Conservation (phyloP, 2,113 vertebrate species). For the Toxostoma redivivum region DNA sequence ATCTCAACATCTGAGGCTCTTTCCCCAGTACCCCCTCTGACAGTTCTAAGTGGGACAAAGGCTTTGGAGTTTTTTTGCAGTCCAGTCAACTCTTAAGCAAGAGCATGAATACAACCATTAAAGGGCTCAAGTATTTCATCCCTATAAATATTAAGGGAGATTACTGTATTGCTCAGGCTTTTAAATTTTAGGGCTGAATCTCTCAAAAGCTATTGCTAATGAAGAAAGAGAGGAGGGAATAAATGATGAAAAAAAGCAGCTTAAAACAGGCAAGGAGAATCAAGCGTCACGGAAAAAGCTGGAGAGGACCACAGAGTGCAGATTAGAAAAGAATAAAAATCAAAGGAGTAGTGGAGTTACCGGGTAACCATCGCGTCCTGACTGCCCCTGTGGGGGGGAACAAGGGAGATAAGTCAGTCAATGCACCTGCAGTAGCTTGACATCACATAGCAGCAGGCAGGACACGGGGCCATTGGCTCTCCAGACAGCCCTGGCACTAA, state of each 20-base stretch:
- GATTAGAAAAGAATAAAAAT: conserved; percentile 21
- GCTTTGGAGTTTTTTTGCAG: too few species aligned
- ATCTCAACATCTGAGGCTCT: background rate
- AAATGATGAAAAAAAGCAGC: background rate
- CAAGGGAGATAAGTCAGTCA: conserved; percentile 72
- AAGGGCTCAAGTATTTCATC: background rate
- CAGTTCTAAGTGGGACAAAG: background rate
- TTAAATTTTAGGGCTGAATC: background rate
- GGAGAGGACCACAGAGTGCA: background rate
- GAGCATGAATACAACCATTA: background rate
- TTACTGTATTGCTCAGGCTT: background rate
- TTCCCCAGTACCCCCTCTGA: background rate
- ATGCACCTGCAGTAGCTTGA: conserved; percentile 27
- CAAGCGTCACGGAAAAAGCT: background rate
- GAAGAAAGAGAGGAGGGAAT: background rate
- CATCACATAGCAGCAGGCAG: conserved; percentile 40
- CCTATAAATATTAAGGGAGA: background rate
- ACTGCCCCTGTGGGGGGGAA: conserved; percentile 90
- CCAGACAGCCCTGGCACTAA: background rate
- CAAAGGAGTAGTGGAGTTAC: conserved; percentile 80
- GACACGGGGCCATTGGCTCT: background rate
- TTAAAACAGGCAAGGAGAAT: background rate
- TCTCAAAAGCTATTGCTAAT: background rate
- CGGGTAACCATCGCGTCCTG: conserved; percentile 97
- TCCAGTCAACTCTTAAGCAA: background rate